Evolutionary conservation across 2,797 vertebrate genomes (phyloP).

Genomic region (Catostomus latipinnis): DNA sequence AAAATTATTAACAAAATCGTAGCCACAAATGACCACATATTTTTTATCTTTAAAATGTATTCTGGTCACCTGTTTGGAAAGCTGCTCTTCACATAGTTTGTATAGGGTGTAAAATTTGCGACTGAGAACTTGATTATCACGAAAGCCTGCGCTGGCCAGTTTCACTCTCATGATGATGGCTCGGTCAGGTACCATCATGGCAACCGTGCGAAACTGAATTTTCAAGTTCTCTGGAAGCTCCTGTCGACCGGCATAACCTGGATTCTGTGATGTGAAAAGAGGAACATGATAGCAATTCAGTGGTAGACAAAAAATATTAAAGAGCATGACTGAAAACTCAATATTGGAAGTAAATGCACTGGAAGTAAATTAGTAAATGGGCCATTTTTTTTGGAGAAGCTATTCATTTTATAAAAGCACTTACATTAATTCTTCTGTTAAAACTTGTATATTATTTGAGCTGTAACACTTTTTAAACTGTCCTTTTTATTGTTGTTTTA

Average conservation of each 20-base stretch:
- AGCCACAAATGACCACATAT: not conserved
- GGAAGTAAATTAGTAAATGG: no score
- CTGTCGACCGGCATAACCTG: slow-evolving; percentile 86
- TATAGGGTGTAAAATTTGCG: slow-evolving; percentile 87
- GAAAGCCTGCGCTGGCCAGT: slow-evolving; percentile 86
- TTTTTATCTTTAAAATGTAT: not conserved
- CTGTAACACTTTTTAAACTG: no score
- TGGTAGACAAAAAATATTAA: not conserved
- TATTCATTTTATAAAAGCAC: no score
- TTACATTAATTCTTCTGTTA: no score
- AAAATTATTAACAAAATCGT: not conserved
- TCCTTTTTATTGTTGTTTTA: no score
- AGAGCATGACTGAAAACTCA: not conserved
- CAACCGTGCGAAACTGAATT: slow-evolving; percentile 86
- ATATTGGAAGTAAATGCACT: no score
- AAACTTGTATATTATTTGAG: no score
- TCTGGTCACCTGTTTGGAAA: slow-evolving; percentile 83
- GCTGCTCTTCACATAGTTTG: slow-evolving; percentile 88
- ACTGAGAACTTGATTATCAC: slow-evolving; percentile 85
- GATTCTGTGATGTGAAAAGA: slow-evolving; percentile 60
- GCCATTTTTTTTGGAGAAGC: no score
- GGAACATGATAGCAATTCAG: not conserved
- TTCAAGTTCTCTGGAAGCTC: slow-evolving; percentile 89
- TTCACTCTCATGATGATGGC: slow-evolving; percentile 90
- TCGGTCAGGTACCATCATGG: slow-evolving; percentile 90